Evolutionary conservation across 2,797 vertebrate genomes (phyloP).

Genomic region (Pogonophryne albipinna): DNA sequence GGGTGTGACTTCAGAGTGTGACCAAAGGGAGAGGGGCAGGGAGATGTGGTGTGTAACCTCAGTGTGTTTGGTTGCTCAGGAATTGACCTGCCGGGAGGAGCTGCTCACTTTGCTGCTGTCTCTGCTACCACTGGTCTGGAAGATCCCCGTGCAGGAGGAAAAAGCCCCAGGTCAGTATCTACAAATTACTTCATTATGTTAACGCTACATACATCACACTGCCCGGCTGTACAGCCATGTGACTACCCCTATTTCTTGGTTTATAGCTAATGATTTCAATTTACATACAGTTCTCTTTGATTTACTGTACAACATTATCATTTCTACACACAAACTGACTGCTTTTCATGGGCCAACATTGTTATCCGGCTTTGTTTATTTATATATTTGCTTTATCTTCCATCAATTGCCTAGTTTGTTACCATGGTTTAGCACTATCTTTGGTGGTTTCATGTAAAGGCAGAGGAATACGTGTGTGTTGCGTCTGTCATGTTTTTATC

Average conservation of each 20-base stretch:
- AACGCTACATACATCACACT: constrained; percentile 15
- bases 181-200: constrained; percentile 1
- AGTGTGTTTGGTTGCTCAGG: constrained; percentile 81
- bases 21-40: constrained; percentile 35
- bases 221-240: constrained; percentile 3
- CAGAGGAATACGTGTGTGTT: constrained; percentile 19
- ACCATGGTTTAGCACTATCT: constrained; percentile 18
- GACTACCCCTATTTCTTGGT: constrained; percentile 21
- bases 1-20: constrained; percentile 54
- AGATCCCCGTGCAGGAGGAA: constrained; percentile 95
- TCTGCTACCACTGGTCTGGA: constrained; percentile 96
- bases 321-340: not conserved
- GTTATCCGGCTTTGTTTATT: not conserved
- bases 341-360: constrained; percentile 8
- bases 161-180: constrained; percentile 89
- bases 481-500: constrained; percentile 7
- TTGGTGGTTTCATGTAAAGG: constrained; percentile 23
- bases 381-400: constrained; percentile 19
- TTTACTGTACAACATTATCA: not conserved
- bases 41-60: constrained; percentile 52
- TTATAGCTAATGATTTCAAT: constrained; percentile 25
- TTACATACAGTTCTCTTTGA: constrained; percentile 20
- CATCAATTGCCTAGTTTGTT: not conserved
- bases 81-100: constrained; percentile 96
- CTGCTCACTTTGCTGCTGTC: constrained; percentile 96